A percentile compares a stretch with the other conserved stretches of the same genome.
Evolutionary conservation across 2,797 vertebrate genomes (phyloP).

Genomic region (Crenichthys baileyi): DNA sequence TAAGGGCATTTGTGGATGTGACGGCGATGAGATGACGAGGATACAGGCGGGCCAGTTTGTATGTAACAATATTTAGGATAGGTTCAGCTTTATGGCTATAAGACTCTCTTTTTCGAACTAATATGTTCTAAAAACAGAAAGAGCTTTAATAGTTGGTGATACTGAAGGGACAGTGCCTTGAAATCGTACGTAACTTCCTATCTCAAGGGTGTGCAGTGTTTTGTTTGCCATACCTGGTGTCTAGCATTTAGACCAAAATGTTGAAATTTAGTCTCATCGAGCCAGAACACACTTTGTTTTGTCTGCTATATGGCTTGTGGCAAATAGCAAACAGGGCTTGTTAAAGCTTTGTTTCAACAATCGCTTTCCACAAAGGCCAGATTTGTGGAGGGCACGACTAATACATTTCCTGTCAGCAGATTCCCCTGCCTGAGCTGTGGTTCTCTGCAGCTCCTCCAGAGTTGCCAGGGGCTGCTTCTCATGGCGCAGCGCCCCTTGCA

Average conservation of each 20-base stretch:
- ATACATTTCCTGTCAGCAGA: neutral
- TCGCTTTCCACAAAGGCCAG: neutral
- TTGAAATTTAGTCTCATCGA: neutral
- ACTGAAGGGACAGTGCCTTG: neutral
- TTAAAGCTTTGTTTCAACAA: neutral
- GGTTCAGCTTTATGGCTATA: constrained; percentile 5
- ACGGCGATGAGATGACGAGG: constrained; percentile 57
- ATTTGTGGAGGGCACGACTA: neutral
- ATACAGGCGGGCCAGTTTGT: constrained; percentile 43
- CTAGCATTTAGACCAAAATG: neutral
- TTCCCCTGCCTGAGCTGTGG: neutral
- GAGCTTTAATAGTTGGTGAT: too few species aligned
- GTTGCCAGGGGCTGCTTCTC: neutral
- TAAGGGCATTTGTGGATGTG: constrained; percentile 80
- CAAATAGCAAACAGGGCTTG: neutral
- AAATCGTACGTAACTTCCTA: neutral
- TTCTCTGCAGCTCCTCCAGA: neutral
- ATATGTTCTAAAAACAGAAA: neutral
- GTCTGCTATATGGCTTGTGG: neutral
- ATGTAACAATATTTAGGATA: constrained; percentile 26
- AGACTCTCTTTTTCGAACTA: neutral
- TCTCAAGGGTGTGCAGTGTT: neutral
- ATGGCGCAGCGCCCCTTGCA: neutral
- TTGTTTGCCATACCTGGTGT: neutral
- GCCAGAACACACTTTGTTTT: neutral